Evolutionary conservation across 2,888 invertebrate genomes (phyloP).

Genomic region (Drosophila kambysellisi): DNA sequence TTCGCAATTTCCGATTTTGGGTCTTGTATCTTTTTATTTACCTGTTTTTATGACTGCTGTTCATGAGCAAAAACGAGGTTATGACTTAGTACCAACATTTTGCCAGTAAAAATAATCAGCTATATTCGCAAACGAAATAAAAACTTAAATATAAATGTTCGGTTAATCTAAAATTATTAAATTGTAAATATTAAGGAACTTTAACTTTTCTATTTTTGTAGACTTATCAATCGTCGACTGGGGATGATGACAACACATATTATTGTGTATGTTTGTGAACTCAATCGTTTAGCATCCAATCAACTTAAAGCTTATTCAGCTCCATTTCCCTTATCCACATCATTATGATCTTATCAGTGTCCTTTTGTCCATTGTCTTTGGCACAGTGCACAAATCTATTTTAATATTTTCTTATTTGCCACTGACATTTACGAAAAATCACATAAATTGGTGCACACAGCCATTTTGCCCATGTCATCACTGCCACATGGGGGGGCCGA

Average conservation of each 20-base stretch:
- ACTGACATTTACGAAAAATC: slow-evolving; percentile 79
- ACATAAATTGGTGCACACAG: slow-evolving; percentile 78
- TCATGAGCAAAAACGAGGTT: slow-evolving; percentile 32
- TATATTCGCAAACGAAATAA: neutral
- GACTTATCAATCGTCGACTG: neutral
- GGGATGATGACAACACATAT: slow-evolving; percentile 10
- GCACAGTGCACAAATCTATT: slow-evolving; percentile 75
- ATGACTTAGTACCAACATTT: slow-evolving; percentile 66
- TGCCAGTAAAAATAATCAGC: slow-evolving; percentile 51
- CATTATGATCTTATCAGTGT: slow-evolving; percentile 47
- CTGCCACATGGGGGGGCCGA: slow-evolving; percentile 7
- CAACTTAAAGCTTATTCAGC: slow-evolving; percentile 41
- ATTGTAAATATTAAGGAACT: neutral
- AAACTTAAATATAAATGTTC: neutral
- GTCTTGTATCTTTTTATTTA: slow-evolving; percentile 35
- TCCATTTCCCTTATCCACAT: slow-evolving; percentile 35
- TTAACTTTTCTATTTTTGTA: neutral
- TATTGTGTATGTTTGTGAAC: slow-evolving; percentile 19
- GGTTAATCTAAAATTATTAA: neutral
- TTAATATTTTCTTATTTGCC: slow-evolving; percentile 81
- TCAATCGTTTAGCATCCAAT: slow-evolving; percentile 45
- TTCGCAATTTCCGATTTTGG: slow-evolving; percentile 23
- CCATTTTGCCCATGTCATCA: slow-evolving; percentile 56
- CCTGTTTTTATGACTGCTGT: slow-evolving; percentile 43
- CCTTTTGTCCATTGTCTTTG: slow-evolving; percentile 62